Base-by-base conservation (phyloP, 2,888 invertebrate genomes). In the Stenichneumon culpator region DNA sequence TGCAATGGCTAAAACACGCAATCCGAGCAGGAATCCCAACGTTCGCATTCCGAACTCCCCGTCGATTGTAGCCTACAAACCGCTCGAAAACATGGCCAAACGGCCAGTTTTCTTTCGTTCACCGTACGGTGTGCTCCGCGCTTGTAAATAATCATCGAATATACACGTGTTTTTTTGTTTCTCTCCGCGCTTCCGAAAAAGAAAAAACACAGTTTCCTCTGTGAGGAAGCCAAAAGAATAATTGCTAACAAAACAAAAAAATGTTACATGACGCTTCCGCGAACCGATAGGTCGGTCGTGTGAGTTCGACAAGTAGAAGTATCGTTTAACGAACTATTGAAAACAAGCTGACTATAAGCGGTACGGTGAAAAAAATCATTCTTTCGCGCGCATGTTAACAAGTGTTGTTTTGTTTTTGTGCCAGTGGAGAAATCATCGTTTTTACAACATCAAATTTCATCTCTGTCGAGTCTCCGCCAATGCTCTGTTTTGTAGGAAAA, bases 41-140 rank as follows among this genome's bases (percentile, higher is more conserved):
- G 86, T 86, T 84, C 86, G 84, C 86, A 72, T 77, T 83, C 52
- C 16, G 52, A 67, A 75, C 74, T 50, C 78, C 54, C 63, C 74
- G 63, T 82, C 82, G 82, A 88, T 87, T 86, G 86, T 86, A 80
- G 87, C 78, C 44, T 85, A 85, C 75, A 81, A 67, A 86, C 86
- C 75, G 83, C 82, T 86, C 82, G 80, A 83, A 89, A 87, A 88
- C 84, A 84, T 86, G 86, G 84, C 85, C 85, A 86, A 87, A 88
- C 86, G 16, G 86, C 86, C 89, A 89, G 89, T 89, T 88, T 89
- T 87, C 86, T 88, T 86, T 87, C 86, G 88, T 82, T 88, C 84
- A 81, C 86, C 87, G 86, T 60, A 77, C 72, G 78, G 86, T 82
- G 88, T 84, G 87, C 80, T 79, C 77, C 60, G 69, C 74, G 50